A percentile compares a stretch with the other conserved stretches of the same genome.
These are phyloP conservation scores for Bombus pyrosoma DNA, from an alignment of 1,140 invertebrate species.

Conservation along the genomic window DNA sequence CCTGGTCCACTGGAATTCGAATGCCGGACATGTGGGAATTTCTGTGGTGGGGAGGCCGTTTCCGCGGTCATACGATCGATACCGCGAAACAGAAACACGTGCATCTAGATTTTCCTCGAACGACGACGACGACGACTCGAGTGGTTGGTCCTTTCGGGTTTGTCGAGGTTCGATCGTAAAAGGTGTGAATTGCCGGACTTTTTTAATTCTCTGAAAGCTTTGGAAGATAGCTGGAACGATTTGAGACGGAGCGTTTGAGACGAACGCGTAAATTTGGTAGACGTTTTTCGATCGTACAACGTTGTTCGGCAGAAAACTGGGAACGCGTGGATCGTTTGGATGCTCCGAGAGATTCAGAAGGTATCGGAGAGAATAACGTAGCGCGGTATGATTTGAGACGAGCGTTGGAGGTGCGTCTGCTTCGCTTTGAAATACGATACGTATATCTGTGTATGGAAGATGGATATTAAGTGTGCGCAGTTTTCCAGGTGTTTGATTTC, in stretches of 20 bases:
- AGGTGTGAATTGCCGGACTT: not conserved
- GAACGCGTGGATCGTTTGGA: not conserved
- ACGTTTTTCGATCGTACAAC: no score
- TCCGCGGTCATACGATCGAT: not conserved
- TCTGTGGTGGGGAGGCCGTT: constrained; percentile 35
- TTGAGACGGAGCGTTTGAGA: fast-evolving
- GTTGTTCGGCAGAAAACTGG: not conserved
- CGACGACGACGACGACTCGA: fast-evolving
- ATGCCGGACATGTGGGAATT: constrained; percentile 51
- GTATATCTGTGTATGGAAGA: no score
- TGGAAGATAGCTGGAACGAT: no score
- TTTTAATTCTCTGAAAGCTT: no score
- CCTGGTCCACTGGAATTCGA: constrained; percentile 58
- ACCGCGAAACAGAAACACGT: not conserved
- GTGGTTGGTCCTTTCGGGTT: not conserved
- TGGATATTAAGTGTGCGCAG: no score
- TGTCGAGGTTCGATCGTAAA: not conserved
- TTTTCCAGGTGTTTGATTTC: not conserved
- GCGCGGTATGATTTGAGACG: no score
- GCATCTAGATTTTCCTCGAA: not conserved
- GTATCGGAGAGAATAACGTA: no score
- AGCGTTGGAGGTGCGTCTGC: no score
- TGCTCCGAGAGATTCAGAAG: no score
- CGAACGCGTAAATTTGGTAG: no score
- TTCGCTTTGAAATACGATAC: no score